Conservation (phyloP, 2,888 invertebrate species). For the Phengaris alcon region DNA sequence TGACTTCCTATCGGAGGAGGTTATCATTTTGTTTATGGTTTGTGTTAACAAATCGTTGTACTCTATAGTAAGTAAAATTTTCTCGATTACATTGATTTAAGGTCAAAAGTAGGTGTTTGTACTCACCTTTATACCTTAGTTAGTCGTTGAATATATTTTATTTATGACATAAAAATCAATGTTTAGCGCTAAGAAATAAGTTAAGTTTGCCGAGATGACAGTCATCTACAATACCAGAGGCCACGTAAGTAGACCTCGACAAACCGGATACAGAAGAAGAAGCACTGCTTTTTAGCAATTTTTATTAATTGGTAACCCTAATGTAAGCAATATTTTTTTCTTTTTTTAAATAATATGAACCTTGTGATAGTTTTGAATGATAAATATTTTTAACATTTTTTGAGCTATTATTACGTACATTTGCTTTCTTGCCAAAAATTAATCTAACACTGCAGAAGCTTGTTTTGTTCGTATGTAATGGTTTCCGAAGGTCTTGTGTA, state of each 20-base stretch:
- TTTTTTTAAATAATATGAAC: not conserved
- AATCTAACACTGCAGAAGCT: not conserved
- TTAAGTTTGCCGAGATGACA: too few relatives aligned
- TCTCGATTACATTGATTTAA: too few relatives aligned
- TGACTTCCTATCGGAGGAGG: not conserved
- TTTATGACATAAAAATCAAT: too few relatives aligned
- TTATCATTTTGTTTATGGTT: not conserved
- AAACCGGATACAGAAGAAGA: not conserved
- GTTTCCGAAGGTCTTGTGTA: not conserved
- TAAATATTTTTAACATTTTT: not conserved
- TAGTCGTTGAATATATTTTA: too few relatives aligned
- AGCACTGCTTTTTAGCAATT: too few relatives aligned
- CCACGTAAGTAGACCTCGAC: not conserved
- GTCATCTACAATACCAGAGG: not conserved
- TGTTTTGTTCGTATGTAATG: slow-evolving; percentile 17
- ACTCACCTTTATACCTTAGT: too few relatives aligned
- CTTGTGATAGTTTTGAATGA: too few relatives aligned
- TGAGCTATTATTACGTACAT: not conserved
- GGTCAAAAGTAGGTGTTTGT: too few relatives aligned
- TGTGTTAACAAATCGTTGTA: not conserved
- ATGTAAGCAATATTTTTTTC: not conserved
- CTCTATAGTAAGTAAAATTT: too few relatives aligned
- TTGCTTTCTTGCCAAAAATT: not conserved
- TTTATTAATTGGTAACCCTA: not conserved
- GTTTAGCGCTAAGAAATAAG: too few relatives aligned